Evolutionary conservation across 2,888 invertebrate genomes (phyloP).

Genomic region (Euzetes globulus): DNA sequence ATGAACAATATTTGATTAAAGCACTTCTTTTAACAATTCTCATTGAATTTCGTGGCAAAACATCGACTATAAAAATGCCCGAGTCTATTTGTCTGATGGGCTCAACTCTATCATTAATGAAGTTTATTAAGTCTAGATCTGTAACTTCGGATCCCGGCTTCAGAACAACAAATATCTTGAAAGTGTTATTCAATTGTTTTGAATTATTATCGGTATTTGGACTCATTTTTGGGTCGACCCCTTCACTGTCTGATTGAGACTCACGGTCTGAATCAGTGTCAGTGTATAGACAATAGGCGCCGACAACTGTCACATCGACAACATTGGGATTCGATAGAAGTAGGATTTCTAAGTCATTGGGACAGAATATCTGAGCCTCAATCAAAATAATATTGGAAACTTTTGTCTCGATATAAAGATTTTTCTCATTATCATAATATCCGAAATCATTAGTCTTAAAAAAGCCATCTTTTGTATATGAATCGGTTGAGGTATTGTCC

Average conservation of each 20-base stretch:
- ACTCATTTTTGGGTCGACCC: no score
- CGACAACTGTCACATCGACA: not conserved
- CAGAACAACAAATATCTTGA: slow-evolving; percentile 13
- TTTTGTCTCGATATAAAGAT: not conserved
- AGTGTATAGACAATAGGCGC: not conserved
- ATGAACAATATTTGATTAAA: not conserved
- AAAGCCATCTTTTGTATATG: not conserved
- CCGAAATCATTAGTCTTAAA: not conserved
- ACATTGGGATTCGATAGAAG: slow-evolving; percentile 1
- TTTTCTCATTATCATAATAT: slow-evolving; percentile 7
- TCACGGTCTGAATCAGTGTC: not conserved
- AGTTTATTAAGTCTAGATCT: slow-evolving; percentile 11
- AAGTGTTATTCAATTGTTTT: not conserved
- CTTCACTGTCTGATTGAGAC: no score
- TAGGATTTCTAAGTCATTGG: not conserved
- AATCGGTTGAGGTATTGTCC: not conserved
- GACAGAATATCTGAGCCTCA: not conserved
- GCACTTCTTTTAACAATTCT: not conserved
- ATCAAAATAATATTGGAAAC: not conserved
- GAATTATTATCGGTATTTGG: not conserved
- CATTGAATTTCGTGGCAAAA: slow-evolving; percentile 8
- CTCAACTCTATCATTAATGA: slow-evolving; percentile 6
- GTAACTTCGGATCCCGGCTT: not conserved
- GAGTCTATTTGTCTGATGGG: slow-evolving; percentile 15
- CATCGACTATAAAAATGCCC: not conserved